A percentile compares a stretch with the other conserved stretches of the same genome.
Conservation (phyloP, 2,113 vertebrate genomes). For the Protobothrops flavoviridis region DNA sequence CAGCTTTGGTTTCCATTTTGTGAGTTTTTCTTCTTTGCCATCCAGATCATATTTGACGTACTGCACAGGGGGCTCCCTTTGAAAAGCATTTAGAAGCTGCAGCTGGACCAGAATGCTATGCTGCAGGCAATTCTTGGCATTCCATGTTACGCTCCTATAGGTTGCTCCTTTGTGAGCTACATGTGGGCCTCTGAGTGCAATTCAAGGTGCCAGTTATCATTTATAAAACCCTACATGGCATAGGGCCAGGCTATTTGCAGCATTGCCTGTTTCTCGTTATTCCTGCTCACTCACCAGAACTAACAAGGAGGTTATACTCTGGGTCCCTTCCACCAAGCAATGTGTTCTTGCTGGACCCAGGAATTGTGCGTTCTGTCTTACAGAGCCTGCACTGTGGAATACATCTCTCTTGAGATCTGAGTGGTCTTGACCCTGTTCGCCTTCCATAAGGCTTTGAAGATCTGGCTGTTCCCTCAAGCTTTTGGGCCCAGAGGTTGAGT, state of each 20-base stretch:
- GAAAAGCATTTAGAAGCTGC: not conserved
- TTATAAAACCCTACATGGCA: not conserved
- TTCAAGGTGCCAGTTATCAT: not conserved
- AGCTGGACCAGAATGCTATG: not conserved
- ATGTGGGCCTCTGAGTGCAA: not conserved
- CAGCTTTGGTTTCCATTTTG: not conserved
- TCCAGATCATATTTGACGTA: not conserved
- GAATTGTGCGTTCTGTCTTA: not conserved
- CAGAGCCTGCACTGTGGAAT: not conserved
- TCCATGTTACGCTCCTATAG: not conserved
- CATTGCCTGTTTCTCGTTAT: not conserved
- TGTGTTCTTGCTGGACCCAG: not conserved
- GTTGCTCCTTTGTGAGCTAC: not conserved
- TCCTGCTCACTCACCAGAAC: not conserved
- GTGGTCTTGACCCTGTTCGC: not conserved
- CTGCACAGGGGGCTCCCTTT: not conserved
- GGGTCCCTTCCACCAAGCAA: not conserved
- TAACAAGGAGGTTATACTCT: not conserved
- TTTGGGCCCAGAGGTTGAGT: not conserved
- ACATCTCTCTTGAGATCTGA: not conserved
- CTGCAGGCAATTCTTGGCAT: not conserved
- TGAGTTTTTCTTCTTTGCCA: not conserved
- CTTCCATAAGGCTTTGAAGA: not conserved
- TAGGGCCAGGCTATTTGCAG: not conserved
- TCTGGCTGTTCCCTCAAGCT: not conserved